phyloP scores from a whole-genome alignment of 2,797 vertebrate species.

The Cuniculus paca region DNA sequence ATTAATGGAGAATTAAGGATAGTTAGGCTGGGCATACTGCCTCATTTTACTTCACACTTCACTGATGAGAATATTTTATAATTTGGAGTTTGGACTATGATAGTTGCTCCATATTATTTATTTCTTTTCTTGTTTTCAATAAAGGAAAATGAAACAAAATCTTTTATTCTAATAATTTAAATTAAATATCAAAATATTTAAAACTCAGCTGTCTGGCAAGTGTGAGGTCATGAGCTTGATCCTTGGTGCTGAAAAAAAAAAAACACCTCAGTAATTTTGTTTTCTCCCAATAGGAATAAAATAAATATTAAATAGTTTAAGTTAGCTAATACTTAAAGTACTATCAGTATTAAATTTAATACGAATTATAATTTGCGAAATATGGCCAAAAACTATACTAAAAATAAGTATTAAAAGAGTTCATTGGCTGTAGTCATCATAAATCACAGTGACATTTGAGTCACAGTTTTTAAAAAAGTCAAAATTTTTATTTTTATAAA shows the following conservation, averaged over 20 bases:
- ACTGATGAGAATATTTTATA: background rate
- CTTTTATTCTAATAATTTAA: background rate
- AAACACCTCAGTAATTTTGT: constrained; percentile 15
- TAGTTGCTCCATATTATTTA: background rate
- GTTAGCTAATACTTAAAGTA: background rate
- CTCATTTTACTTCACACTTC: background rate
- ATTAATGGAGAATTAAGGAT: background rate
- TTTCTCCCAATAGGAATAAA: background rate
- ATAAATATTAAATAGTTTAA: background rate
- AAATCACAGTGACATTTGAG: background rate
- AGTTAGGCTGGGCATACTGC: fast-evolving
- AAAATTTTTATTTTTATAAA: background rate
- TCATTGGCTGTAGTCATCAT: background rate
- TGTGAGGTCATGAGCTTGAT: too few relatives aligned
- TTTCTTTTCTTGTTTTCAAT: background rate
- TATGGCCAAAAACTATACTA: background rate
- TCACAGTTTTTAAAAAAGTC: background rate
- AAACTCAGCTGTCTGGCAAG: too few relatives aligned
- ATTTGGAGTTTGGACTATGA: background rate
- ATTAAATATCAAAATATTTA: background rate
- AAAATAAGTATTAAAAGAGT: background rate
- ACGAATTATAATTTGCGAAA: background rate
- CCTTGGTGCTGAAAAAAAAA: too few relatives aligned
- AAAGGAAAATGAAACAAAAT: background rate
- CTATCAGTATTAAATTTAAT: background rate